Conservation (phyloP, 2,888 invertebrate genomes). For the Nysson spinosus region DNA sequence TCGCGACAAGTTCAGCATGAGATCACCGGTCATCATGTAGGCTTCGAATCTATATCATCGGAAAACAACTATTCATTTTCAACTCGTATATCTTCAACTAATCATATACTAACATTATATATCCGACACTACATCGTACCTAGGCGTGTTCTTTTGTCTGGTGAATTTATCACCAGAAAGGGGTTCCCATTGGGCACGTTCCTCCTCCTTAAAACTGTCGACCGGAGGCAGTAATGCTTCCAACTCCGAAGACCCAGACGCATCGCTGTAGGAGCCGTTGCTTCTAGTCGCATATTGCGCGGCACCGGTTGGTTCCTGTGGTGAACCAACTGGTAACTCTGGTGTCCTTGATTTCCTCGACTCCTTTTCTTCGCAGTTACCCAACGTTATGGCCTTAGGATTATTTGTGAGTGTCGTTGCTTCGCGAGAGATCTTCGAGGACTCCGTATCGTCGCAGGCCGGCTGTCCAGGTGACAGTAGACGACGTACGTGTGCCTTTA, state of each 20-base stretch:
- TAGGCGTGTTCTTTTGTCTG: conserved; percentile 75
- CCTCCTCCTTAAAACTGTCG: conserved; percentile 78
- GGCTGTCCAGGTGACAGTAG: conserved; percentile 82
- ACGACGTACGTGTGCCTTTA: conserved; percentile 88
- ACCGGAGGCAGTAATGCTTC: conserved; percentile 76
- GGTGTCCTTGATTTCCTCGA: conserved; percentile 59
- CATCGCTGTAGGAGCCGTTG: conserved; percentile 80
- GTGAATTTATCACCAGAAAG: conserved; percentile 76
- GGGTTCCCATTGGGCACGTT: conserved; percentile 80
- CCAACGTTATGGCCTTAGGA: conserved; percentile 56
- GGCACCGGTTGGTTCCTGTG: conserved; percentile 60
- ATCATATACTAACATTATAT: no score
- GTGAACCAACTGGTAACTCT: conserved; percentile 64
- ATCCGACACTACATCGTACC: conserved; percentile 56
- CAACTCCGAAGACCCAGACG: conserved; percentile 76
- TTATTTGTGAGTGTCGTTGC: conserved; percentile 49
- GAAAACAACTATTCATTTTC: neutral
- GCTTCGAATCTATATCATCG: conserved; percentile 87
- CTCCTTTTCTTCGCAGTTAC: conserved; percentile 66
- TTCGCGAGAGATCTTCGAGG: conserved; percentile 35
- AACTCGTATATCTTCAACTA: no score
- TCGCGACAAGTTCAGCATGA: conserved; percentile 94
- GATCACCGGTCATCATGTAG: conserved; percentile 98
- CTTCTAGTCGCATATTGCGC: conserved; percentile 77
- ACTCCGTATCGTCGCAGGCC: conserved; percentile 69